A percentile compares a stretch with the other conserved stretches of the same genome.
Evolutionary conservation across 2,113 vertebrate species (phyloP).

Genomic region (Scortum barcoo): DNA sequence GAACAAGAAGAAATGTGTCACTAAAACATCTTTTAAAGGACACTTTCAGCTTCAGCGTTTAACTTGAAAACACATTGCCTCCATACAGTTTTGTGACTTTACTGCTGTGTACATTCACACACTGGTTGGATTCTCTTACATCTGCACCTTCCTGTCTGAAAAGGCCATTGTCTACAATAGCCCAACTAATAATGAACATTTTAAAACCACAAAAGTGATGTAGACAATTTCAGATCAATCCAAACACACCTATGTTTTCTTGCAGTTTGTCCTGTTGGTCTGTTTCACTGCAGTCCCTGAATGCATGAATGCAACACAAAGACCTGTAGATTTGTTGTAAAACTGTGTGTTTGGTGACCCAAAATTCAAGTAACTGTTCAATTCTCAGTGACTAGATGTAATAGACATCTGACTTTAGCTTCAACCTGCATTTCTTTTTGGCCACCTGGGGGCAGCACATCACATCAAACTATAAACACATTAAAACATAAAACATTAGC

Average conservation of each 20-base stretch:
- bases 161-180: neutral
- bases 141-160: neutral
- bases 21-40: conserved; percentile 4
- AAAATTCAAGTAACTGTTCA: neutral
- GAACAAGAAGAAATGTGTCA: conserved; percentile 27
- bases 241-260: neutral
- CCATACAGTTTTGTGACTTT: neutral
- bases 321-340: neutral
- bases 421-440: too few relatives aligned
- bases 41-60: conserved; percentile 3
- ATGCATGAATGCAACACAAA: neutral
- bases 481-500: too few relatives aligned
- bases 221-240: neutral
- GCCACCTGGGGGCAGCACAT: conserved; percentile 1
- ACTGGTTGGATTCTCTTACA: neutral
- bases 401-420: neutral
- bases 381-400: too few relatives aligned
- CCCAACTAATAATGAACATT: neutral
- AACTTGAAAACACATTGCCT: neutral
- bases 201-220: neutral
- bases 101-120: neutral
- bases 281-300: neutral
- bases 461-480: neutral
- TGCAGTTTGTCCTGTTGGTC: neutral
- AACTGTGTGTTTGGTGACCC: neutral